Evolutionary conservation across 1,140 invertebrate genomes (phyloP), one percentile per base, ranked within the genome.

Genomic region (Andricus grossulariae): DNA sequence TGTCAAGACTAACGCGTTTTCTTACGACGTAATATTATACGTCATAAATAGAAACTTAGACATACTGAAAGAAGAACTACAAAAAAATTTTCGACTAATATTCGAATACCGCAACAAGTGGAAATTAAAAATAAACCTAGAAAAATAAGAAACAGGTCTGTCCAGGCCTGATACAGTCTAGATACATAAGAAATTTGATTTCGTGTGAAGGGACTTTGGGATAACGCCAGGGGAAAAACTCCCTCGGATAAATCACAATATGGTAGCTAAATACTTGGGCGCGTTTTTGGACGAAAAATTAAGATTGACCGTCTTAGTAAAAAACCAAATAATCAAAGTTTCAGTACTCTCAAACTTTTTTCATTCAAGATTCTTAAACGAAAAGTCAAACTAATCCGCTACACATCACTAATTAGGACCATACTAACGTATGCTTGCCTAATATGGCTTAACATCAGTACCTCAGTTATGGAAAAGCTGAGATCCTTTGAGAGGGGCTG

Each of bases 401-500:
- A 81, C 12, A 60, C 72, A 50, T 25, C 75, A n/a, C 19, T 77
- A 39, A 21, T 77, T 16, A 73, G 76, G n/a, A 57, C 74, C 0
- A 73, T 80, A 0, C 16, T 76, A 6, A 72, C 78, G 12, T 80
- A 80, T 16, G 78, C 32, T 2, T 73, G 54, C n/a, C 71, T 6
- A 18, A 50, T 50, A 10, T 80, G 72, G 78, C 76, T 25, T 21
- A 78, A 78, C 19, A 57, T 74, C 0, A 72, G 50, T 19, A 1
- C 71, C 11, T 39, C 16, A 8, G 25, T 19, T 0, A 74, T 78
- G 72, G 77, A 81, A 57, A 57, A 71, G 49, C 11, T 79, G 4
- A 39, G 80, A 8, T 7, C 45, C 50, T 79, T 79, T 16, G 77
- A 82, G 66, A 71, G 80, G 54, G 32, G 19, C 55, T 79, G 77